Evolutionary conservation across 2,888 invertebrate species (phyloP), one percentile per base, ranked within the genome.

Genomic region (Macaria liturata): DNA sequence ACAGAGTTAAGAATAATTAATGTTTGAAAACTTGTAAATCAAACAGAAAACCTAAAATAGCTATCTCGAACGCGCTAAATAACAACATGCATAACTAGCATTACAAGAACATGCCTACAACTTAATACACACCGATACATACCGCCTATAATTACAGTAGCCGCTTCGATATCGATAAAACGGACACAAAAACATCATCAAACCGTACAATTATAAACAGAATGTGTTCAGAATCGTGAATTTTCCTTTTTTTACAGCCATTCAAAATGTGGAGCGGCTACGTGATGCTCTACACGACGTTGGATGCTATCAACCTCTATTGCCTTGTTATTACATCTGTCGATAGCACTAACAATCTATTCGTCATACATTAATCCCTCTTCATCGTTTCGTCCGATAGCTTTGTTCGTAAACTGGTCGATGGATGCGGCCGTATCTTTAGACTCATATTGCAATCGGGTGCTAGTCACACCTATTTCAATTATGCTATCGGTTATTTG

Each of bases 251-350:
- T 64, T 65, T 65, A 43, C 52, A 6, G 54, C 48, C 55, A 59
- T 61, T 59, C 61, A 65, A 63, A 66, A 66, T 59, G 53, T 63
- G 51, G 49, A 61, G 49, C 59, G 59, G 9, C 56, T 63, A 66
- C 65, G 65, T 66, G 65, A 57, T 51, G 53, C 57, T 46, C 57
- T 42, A 58, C 65, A 60, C 64, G 66, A 39, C 56, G 32, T 50
- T 40, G 9, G 44, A 59, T 50, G 31, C 40, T 45, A 55, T 32
- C 57, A 55, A 59, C 66, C 58, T 61, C 58, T 59, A 56, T 51
- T 49, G 57, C 43, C 48, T 52, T 45, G 47, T 57, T 56, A 62
- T 61, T 50, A 4, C n/a, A 39, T 40, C 8, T 45, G 32, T 46
- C 34, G 49, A 51, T 51, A 59, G 9, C 54, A 37, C 32, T 51